Base-by-base conservation (phyloP, 2,888 invertebrate species). In the Temnothorax unifasciatus region DNA sequence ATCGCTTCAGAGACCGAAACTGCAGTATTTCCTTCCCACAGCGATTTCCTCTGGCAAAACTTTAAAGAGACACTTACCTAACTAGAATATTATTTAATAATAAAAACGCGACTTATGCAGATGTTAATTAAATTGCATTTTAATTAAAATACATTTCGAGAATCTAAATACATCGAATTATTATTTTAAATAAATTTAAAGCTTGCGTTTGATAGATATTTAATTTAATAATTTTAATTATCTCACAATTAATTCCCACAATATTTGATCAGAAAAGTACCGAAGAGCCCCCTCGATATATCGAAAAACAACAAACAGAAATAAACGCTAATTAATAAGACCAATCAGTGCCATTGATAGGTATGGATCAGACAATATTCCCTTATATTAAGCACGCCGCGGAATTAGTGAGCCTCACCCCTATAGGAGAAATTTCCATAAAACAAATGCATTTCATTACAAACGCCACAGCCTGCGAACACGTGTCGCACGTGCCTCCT, bases 301-400 rank as follows among this genome's bases (percentile, higher is more conserved):
- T 74, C 3, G 1, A 25, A 54, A 44, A 69, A 9, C 3, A 21
- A 38, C 41, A 9, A 21, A 66, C 34, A 68, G 85, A 81, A 83
- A 76, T 38, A 74, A 47, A 84, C 29, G 79, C 81, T 87, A 86
- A 88, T 88, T 89, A 83, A 71, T 69, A 64, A 61, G 34, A 59
- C 64, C 83, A 89, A 86, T 83, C 83, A 84, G 71, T 83, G 66
- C 57, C 83, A 85, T 85, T 88, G 82, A 87, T 83, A 79, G 75
- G 29, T 41, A 63, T 41, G 61, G 61, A 34, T 76, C 74, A 52
- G 34, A 82, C 59, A 76, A 82, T 68, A 74, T 74, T 82, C 75
- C 69, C 71, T 83, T 54, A 77, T 29, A 76, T 75, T 57, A 88
- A 83, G 64, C 47, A 13, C n/a, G 25, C n/a, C 25, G 9, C 44